Conservation (phyloP, 2,888 invertebrate species). For the Cryptocheilus praepositus region DNA sequence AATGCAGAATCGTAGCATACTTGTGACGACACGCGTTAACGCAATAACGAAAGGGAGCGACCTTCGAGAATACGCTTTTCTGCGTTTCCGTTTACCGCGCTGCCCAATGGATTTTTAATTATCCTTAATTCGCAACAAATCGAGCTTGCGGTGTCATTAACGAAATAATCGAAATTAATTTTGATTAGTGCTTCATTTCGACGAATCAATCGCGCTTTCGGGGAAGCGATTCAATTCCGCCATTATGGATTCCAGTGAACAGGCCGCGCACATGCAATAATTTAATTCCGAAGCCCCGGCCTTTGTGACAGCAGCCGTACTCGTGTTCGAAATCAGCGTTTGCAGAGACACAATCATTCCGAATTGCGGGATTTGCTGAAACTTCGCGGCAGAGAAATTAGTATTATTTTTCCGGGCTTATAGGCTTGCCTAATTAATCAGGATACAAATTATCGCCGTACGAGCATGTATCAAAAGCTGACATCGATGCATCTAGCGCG, state of each 20-base stretch:
- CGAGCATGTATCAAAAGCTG: no score
- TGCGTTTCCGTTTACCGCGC: neutral
- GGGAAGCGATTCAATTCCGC: slow-evolving; percentile 59
- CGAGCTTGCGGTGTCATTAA: slow-evolving; percentile 59
- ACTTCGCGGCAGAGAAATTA: slow-evolving; percentile 3
- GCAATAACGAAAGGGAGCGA: neutral
- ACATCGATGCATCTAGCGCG: no score
- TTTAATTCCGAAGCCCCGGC: slow-evolving; percentile 51
- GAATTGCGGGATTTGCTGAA: slow-evolving; percentile 28
- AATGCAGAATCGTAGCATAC: no score
- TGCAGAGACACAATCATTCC: slow-evolving; percentile 20
- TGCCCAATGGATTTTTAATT: slow-evolving; percentile 44
- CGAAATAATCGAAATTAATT: slow-evolving; percentile 61
- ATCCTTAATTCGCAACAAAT: slow-evolving; percentile 59
- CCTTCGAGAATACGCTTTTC: neutral
- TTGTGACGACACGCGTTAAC: no score
- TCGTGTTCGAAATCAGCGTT: slow-evolving; percentile 34
- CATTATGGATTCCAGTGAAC: slow-evolving; percentile 59
- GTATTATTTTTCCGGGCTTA: slow-evolving; percentile 5
- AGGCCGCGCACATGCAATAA: slow-evolving; percentile 53
- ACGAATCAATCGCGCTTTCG: slow-evolving; percentile 59
- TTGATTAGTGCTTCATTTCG: slow-evolving; percentile 62
- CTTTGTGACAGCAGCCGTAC: slow-evolving; percentile 48
- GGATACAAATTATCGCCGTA: no score
- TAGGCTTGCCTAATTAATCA: no score